Conservation (phyloP, 2,888 invertebrate species). For the Tigriopus californicus region DNA sequence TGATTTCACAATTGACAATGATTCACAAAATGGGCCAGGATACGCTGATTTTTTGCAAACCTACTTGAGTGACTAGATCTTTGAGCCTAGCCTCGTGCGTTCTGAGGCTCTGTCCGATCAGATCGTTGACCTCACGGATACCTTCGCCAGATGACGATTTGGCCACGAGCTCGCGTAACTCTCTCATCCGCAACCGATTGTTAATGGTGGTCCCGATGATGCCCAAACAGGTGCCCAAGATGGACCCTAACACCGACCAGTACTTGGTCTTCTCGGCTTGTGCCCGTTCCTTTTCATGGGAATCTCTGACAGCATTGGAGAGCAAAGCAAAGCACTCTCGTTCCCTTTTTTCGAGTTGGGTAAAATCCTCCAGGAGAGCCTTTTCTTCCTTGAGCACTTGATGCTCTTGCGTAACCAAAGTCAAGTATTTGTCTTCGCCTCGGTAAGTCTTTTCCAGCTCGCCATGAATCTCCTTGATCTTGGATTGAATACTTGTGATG, state of each 20-base stretch:
- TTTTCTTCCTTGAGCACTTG: constrained; percentile 26
- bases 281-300: constrained; percentile 61
- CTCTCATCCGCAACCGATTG: constrained; percentile 42
- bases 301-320: constrained; percentile 53
- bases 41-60: too few relatives aligned
- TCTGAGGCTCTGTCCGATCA: too few relatives aligned
- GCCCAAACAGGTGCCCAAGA: constrained; percentile 41
- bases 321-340: constrained; percentile 50
- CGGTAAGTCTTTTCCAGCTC: constrained; percentile 56
- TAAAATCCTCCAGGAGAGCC: constrained; percentile 37
- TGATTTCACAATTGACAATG: too few relatives aligned
- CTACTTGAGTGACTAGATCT: too few relatives aligned
- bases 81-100: too few relatives aligned
- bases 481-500: constrained; percentile 39
- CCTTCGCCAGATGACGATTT: constrained; percentile 25
- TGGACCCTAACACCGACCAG: constrained; percentile 53
- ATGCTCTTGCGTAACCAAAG: constrained; percentile 39
- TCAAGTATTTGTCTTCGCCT: constrained; percentile 53
- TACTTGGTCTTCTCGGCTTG: constrained; percentile 42
- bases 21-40: too few relatives aligned
- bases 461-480: constrained; percentile 47
- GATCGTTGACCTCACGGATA: not conserved
- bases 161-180: constrained; percentile 40
- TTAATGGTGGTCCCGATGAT: constrained; percentile 45
- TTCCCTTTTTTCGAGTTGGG: constrained; percentile 49